A percentile compares a stretch with the other conserved stretches of the same genome.
Evolutionary conservation across 2,797 vertebrate genomes (phyloP).

Genomic region (Eutrigla gurnardus): DNA sequence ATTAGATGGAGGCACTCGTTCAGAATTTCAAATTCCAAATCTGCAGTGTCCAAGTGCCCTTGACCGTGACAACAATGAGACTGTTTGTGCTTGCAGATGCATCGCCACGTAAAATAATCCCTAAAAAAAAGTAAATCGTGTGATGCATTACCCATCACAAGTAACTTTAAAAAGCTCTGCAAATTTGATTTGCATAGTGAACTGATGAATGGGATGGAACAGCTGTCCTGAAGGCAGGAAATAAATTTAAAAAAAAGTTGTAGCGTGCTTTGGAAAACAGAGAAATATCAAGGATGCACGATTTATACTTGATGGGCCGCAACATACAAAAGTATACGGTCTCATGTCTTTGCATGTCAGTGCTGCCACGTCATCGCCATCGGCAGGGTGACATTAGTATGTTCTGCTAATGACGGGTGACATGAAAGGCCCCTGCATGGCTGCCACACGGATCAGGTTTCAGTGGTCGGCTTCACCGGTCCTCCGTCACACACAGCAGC

Average conservation of each 20-base stretch:
- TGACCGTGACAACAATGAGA: neutral
- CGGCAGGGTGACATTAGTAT: conserved; percentile 47
- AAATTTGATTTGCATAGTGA: conserved; percentile 29
- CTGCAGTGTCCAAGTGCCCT: neutral
- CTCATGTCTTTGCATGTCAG: neutral
- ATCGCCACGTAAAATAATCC: neutral
- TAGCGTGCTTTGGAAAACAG: conserved; percentile 24
- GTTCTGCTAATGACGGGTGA: conserved; percentile 60
- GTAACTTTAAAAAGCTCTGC: conserved; percentile 16
- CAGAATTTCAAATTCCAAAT: neutral
- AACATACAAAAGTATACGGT: conserved; percentile 4
- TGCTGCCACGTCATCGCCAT: conserved; percentile 27
- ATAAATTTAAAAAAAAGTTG: conserved; percentile 19
- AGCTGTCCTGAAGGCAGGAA: conserved; percentile 23
- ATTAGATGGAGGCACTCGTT: neutral
- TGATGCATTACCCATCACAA: conserved; percentile 39
- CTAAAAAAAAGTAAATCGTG: neutral
- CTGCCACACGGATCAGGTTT: conserved; percentile 41
- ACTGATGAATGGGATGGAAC: conserved; percentile 30
- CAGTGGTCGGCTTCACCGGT: conserved; percentile 42
- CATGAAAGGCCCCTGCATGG: conserved; percentile 49
- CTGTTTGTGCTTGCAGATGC: conserved; percentile 4
- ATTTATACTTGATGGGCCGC: conserved; percentile 11
- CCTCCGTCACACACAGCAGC: conserved; percentile 44
- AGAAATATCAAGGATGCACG: neutral